Conservation (phyloP, 2,797 vertebrate species). For the Balearica regulorum region DNA sequence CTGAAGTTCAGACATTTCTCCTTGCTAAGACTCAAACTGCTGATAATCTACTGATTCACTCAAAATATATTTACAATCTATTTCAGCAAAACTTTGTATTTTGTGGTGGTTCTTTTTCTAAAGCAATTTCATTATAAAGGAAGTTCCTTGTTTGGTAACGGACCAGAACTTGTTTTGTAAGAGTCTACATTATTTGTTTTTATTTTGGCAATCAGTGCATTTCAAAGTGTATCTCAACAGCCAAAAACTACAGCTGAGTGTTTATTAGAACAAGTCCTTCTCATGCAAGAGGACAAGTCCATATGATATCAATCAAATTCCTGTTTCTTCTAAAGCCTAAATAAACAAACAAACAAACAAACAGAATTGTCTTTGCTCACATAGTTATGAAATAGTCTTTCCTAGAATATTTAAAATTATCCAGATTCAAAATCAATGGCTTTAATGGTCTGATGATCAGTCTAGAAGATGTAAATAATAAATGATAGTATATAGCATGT, state of each 20-base stretch:
- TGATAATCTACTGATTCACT: not conserved
- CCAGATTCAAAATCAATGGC: not conserved
- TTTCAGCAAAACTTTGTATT: not conserved
- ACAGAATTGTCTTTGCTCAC: not conserved
- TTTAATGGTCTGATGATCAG: not conserved
- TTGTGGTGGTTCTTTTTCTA: not conserved
- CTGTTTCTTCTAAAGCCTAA: not conserved
- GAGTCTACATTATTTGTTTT: not conserved
- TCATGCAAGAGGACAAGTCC: not conserved
- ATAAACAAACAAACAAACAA: not conserved
- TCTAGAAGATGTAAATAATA: not conserved
- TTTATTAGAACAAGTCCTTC: slow-evolving; percentile 17
- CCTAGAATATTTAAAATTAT: not conserved
- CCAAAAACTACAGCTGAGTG: slow-evolving; percentile 26
- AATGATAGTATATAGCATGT: not conserved
- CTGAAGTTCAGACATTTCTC: not conserved
- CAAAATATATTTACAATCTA: not conserved
- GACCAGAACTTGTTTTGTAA: not conserved
- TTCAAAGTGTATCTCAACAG: not conserved
- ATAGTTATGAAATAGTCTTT: not conserved
- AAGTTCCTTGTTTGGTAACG: not conserved
- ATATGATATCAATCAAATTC: not conserved
- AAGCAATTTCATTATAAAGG: not conserved
- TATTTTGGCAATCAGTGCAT: not conserved
- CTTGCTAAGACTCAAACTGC: not conserved